Conservation (phyloP, 1,140 invertebrate genomes). For the Rhopalosiphum padi region DNA sequence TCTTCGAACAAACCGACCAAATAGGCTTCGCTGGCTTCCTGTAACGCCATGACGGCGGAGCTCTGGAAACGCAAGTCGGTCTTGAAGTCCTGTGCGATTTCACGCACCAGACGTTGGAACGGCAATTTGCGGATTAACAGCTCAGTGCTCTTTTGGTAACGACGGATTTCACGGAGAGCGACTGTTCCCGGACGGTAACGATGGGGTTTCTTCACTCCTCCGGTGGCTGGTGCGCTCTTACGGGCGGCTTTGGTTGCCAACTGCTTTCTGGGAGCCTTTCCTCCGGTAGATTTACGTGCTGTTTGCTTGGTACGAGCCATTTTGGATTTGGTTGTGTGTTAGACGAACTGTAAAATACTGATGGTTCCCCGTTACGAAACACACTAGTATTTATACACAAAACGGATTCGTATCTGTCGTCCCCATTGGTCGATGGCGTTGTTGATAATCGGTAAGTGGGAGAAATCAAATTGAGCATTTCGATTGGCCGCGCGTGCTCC, state of each 20-base stretch:
- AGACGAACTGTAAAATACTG: too few relatives aligned
- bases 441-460: too few relatives aligned
- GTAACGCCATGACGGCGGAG: constrained; percentile 69
- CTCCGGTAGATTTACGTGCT: not conserved
- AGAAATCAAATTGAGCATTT: too few relatives aligned
- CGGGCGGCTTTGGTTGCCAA: constrained; percentile 63
- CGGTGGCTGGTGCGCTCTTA: constrained; percentile 63
- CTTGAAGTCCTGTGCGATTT: constrained; percentile 66
- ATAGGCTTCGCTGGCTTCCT: not conserved
- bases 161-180: constrained; percentile 76
- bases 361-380: too few relatives aligned
- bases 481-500: too few relatives aligned
- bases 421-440: too few relatives aligned
- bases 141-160: constrained; percentile 87
- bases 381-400: too few relatives aligned
- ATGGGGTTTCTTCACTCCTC: not conserved
- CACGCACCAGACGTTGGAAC: constrained; percentile 55
- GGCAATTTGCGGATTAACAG: constrained; percentile 75
- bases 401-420: too few relatives aligned
- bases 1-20: not conserved
- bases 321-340: rapidly evolving
- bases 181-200: not conserved
- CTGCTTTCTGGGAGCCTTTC: constrained; percentile 63
- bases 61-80: constrained; percentile 83
- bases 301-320: not conserved